Conservation (phyloP, 2,888 invertebrate species). For the Brachycybe producta region DNA sequence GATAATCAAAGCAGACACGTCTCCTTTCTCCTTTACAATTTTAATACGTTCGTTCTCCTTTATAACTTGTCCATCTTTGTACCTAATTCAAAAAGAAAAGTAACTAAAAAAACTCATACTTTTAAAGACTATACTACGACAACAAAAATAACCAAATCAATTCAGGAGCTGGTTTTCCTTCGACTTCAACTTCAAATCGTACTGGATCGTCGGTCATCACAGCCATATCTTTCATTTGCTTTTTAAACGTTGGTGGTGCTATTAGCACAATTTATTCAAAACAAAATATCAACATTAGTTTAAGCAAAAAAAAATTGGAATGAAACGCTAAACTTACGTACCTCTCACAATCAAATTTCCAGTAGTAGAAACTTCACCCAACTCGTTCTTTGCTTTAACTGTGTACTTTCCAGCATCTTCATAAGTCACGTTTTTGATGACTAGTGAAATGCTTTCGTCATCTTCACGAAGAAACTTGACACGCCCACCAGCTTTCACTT, state of each 20-base stretch:
- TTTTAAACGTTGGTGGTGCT: slow-evolving; percentile 72
- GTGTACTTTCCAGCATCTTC: slow-evolving; percentile 60
- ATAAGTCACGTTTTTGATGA: slow-evolving; percentile 26
- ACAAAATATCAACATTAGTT: background rate
- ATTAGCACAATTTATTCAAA: too few relatives aligned
- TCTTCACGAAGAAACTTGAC: slow-evolving; percentile 75
- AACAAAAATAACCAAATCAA: slow-evolving; percentile 47
- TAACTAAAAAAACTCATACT: slow-evolving; percentile 2
- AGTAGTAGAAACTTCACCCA: slow-evolving; percentile 61
- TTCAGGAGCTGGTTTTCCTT: slow-evolving; percentile 67
- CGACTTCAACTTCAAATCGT: slow-evolving; percentile 65
- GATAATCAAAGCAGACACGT: slow-evolving; percentile 33
- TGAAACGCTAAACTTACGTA: slow-evolving; percentile 24
- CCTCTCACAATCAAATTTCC: slow-evolving; percentile 61
- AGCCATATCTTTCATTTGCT: slow-evolving; percentile 60
- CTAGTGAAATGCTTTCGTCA: slow-evolving; percentile 63
- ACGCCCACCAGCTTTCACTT: slow-evolving; percentile 60
- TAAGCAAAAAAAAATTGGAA: slow-evolving; percentile 11
- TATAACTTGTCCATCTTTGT: slow-evolving; percentile 72
- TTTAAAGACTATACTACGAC: background rate
- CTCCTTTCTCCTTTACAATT: slow-evolving; percentile 49
- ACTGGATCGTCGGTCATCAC: slow-evolving; percentile 58
- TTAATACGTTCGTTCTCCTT: slow-evolving; percentile 55
- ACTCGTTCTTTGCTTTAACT: slow-evolving; percentile 65
- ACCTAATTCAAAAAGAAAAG: slow-evolving; percentile 35